Evolutionary conservation across 2,113 vertebrate genomes (phyloP).

Genomic region (Capreolus pygargus): DNA sequence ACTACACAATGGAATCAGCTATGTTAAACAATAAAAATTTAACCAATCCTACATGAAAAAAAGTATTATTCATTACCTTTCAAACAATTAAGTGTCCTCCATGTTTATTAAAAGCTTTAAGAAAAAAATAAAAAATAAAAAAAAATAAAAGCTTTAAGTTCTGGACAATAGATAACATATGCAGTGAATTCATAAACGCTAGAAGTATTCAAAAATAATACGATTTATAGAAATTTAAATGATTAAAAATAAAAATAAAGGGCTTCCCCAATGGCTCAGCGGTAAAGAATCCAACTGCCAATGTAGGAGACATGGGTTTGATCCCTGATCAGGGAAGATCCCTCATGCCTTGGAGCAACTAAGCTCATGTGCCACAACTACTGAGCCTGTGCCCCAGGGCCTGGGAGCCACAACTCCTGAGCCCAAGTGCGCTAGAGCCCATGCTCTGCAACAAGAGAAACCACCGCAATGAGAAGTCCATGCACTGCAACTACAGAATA

Average conservation of each 20-base stretch:
- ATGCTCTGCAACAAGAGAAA: neutral
- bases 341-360: neutral
- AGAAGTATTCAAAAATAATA: conserved; percentile 17
- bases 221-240: conserved; percentile 32
- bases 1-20: neutral
- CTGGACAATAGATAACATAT: neutral
- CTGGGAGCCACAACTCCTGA: neutral
- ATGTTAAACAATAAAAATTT: conserved; percentile 5
- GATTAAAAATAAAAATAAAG: neutral
- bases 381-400: neutral
- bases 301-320: neutral
- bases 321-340: neutral
- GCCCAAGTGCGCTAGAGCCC: neutral
- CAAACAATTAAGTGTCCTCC: neutral
- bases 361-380: neutral
- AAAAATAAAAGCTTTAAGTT: neutral
- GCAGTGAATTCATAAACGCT: conserved; percentile 36
- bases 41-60: neutral
- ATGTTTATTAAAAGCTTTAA: conserved; percentile 4
- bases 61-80: neutral
- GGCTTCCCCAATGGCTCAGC: neutral
- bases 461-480: neutral
- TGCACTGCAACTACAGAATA: neutral
- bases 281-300: neutral
- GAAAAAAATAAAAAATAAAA: too few relatives aligned